phyloP scores from a whole-genome alignment of 2,113 vertebrate genomes.

The Circaetus cinerascens region DNA sequence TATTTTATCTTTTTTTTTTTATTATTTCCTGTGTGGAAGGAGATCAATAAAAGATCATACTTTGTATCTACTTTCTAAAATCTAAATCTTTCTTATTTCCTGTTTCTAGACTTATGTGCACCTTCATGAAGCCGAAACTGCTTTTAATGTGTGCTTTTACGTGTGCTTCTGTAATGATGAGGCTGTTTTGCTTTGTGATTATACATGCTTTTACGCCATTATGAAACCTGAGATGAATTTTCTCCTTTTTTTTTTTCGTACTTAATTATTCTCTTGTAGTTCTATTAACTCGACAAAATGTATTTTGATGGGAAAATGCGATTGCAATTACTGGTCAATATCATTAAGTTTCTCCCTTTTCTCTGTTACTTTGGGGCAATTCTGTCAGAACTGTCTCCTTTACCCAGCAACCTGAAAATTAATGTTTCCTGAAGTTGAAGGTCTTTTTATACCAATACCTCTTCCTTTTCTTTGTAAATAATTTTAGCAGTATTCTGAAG shows the following conservation, averaged over 20 bases:
- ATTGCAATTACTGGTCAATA: background rate
- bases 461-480: background rate
- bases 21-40: background rate
- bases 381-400: background rate
- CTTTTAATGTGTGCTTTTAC: background rate
- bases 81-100: background rate
- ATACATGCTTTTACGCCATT: background rate
- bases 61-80: background rate
- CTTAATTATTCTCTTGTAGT: background rate
- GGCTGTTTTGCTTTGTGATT: background rate
- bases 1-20: background rate
- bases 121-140: background rate
- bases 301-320: background rate
- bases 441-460: background rate
- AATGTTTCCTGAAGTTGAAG: background rate
- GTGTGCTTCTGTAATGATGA: background rate
- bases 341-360: background rate
- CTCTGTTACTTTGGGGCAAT: background rate
- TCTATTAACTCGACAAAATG: background rate
- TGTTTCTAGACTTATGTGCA: background rate
- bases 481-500: background rate
- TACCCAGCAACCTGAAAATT: background rate
- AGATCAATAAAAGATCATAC: background rate
- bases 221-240: background rate
- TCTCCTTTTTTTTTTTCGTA: background rate